Evolutionary conservation across 2,888 invertebrate species (phyloP).

Genomic region (Scrobipalpa costella): DNA sequence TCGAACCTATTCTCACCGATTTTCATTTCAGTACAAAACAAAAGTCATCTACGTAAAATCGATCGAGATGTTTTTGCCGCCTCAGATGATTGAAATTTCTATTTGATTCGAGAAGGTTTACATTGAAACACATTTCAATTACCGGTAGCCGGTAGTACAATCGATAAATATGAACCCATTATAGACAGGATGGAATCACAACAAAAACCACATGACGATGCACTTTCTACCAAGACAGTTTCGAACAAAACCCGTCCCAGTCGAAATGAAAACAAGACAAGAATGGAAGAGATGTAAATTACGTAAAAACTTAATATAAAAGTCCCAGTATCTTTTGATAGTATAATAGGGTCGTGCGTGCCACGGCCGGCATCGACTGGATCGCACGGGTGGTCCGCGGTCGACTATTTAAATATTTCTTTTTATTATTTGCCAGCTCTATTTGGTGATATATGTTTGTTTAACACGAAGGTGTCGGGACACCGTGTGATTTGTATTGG

Average conservation of each 20-base stretch:
- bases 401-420: conserved; percentile 73
- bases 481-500: conserved; percentile 73
- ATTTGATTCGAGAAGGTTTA: background rate
- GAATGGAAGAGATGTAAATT: conserved; percentile 73
- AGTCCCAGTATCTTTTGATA: conserved; percentile 67
- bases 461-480: conserved; percentile 73
- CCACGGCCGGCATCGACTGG: conserved; percentile 53
- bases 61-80: background rate
- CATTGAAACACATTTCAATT: conserved; percentile 37
- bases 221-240: conserved; percentile 46
- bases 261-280: conserved; percentile 45
- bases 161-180: conserved; percentile 65
- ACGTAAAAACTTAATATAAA: conserved; percentile 66
- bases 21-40: background rate
- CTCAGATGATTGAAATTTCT: conserved; percentile 1
- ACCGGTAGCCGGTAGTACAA: conserved; percentile 62
- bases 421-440: conserved; percentile 71
- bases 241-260: conserved; percentile 46
- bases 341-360: conserved; percentile 72
- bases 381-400: conserved; percentile 74
- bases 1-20: conserved; percentile 5
- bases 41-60: background rate
- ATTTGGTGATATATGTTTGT: conserved; percentile 73
- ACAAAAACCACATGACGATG: conserved; percentile 60
- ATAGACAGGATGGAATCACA: conserved; percentile 53